Percentiles rank a stretch among this genome's conserved stretches.
These are phyloP conservation scores for Eidolon helvum DNA, from an alignment of 2,113 vertebrate genomes.

Conservation along the genomic window DNA sequence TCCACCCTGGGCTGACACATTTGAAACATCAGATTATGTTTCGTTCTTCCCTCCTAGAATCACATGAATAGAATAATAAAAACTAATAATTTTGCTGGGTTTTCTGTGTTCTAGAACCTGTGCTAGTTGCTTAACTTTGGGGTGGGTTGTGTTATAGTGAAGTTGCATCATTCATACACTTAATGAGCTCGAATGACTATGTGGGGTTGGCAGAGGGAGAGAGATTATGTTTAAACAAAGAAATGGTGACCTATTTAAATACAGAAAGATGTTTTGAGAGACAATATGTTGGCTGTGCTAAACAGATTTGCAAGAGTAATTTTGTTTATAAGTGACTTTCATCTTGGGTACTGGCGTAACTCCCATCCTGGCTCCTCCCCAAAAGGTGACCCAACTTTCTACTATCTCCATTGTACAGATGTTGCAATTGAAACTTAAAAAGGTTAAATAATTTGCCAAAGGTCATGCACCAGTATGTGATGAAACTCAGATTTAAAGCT, in stretches of 20 bases:
- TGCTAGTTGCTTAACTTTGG: not conserved
- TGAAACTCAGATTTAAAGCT: not conserved
- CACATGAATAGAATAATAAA: not conserved
- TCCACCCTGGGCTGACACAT: not conserved
- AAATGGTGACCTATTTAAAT: not conserved
- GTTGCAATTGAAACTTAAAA: not conserved
- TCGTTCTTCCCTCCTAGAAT: not conserved
- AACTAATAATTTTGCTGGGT: not conserved
- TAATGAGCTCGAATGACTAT: not conserved
- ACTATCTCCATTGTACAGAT: not conserved
- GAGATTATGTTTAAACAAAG: not conserved
- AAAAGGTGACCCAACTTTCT: not conserved
- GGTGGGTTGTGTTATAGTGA: not conserved
- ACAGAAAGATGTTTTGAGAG: not conserved
- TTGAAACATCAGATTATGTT: not conserved
- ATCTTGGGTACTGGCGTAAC: not conserved
- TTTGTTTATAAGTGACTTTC: not conserved
- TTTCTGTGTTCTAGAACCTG: not conserved
- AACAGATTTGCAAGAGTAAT: not conserved
- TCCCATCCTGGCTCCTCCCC: not conserved
- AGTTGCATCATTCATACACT: not conserved
- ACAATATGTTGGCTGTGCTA: not conserved
- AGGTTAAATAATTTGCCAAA: not conserved
- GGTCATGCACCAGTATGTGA: rapidly evolving
- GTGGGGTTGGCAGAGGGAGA: not conserved